Conservation (phyloP, 2,888 invertebrate genomes). For the Gisinianus flammeolus region DNA sequence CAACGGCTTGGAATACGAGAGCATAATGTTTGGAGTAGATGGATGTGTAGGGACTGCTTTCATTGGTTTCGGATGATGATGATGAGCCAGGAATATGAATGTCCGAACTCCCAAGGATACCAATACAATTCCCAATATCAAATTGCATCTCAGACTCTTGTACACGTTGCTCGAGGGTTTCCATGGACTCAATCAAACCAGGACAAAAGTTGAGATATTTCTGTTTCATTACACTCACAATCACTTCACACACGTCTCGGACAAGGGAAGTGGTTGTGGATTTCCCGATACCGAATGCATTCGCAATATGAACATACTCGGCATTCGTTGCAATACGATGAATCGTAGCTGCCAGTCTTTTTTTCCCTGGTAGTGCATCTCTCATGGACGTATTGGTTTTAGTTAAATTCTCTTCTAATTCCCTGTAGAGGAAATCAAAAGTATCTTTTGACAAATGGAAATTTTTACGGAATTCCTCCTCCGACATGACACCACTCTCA, state of each 20-base stretch:
- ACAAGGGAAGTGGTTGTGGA: constrained; percentile 50
- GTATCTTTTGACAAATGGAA: constrained; percentile 53
- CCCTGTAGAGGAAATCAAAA: constrained; percentile 49
- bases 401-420: constrained; percentile 49
- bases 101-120: constrained; percentile 49
- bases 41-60: constrained; percentile 48
- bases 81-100: constrained; percentile 45
- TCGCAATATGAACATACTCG: constrained; percentile 49
- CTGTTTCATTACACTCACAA: constrained; percentile 45
- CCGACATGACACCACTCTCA: constrained; percentile 43
- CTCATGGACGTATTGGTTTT: constrained; percentile 47
- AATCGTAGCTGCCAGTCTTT: constrained; percentile 51
- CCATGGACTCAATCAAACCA: constrained; percentile 7
- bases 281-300: constrained; percentile 51
- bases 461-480: constrained; percentile 43
- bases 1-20: constrained; percentile 52
- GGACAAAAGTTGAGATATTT: constrained; percentile 47
- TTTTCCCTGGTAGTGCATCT: constrained; percentile 49
- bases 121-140: constrained; percentile 48
- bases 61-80: constrained; percentile 43
- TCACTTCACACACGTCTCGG: constrained; percentile 52
- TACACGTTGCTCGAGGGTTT: constrained; percentile 24
- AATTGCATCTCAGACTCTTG: constrained; percentile 38
- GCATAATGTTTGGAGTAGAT: constrained; percentile 46
- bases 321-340: constrained; percentile 51